A percentile compares a stretch with the other conserved stretches of the same genome.
These are phyloP conservation scores for Geopemphigus sp. DNA, from an alignment of 1,140 invertebrate species.

Conservation along the genomic window DNA sequence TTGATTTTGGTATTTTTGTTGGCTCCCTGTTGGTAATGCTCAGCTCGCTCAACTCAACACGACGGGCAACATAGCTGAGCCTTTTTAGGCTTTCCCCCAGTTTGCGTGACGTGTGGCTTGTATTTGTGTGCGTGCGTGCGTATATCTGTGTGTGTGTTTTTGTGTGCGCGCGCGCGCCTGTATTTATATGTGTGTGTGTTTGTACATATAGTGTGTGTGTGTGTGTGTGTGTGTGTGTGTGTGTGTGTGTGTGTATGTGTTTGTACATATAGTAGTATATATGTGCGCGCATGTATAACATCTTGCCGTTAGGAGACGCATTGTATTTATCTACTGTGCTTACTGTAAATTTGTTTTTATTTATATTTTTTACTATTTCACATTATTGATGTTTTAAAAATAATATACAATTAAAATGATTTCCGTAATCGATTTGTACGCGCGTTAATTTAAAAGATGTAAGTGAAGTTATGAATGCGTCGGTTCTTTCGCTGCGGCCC, in stretches of 20 bases:
- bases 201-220: no score
- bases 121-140: constrained; percentile 2
- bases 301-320: constrained; percentile 36
- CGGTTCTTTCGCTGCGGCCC: not conserved
- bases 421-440: constrained; percentile 5
- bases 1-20: constrained; percentile 49
- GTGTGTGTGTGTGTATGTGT: not conserved
- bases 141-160: no score
- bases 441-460: constrained; percentile 25
- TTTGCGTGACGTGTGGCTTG: constrained; percentile 47
- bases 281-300: constrained; percentile 3
- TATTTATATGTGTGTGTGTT: no score
- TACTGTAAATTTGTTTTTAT: not conserved
- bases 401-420: not conserved
- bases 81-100: constrained; percentile 46
- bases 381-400: no score
- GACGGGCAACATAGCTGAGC: constrained; percentile 15
- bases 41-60: constrained; percentile 19
- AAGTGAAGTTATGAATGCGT: constrained; percentile 14
- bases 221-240: not conserved
- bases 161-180: no score
- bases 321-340: not conserved
- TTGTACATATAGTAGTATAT: not conserved
- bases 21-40: constrained; percentile 47
- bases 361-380: not conserved